Evolutionary conservation across 2,797 vertebrate species (phyloP), one percentile per base, ranked within the genome.

Genomic region (Aplochiton taeniatus): DNA sequence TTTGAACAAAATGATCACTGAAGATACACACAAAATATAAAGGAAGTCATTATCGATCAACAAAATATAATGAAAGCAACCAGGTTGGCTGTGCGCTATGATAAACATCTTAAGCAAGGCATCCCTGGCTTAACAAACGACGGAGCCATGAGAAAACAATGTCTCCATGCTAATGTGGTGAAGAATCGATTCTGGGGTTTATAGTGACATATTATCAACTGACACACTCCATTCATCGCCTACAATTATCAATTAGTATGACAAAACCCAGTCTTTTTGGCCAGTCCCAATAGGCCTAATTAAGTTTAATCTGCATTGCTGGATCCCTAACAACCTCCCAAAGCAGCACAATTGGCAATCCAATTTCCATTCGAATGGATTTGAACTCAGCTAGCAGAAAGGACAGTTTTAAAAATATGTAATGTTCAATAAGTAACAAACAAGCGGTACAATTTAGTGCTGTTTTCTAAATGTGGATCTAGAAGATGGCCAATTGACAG

Each of bases 211-310:
- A 64, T 85, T 79, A 78, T 85, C 63, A 68, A 53, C 70, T 68
- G 64, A 74, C 80, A 78, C 12, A 65, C 77, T 73, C 66, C 63
- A 65, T 67, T 75, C 80, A 73, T 58, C 68, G 78, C 68, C 70
- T 74, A 71, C 80, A 45, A 80, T 87, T 81, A 83, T 77, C 78
- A 85, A 86, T 85, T 86, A 85, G 78, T 69, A 18, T 74, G 80
- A 84, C 70, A 78, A 62, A 62, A 51, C 63, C 75, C 74, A 83
- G 42, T 75, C 79, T 82, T 83, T 80, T 61, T 69, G 61, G 44
- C 57, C 65, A 56, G 68, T 70, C 71, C 69, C 61, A 49, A 61
- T 52, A 46, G 67, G 43, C 62, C 64, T 74, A 64, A 72, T 57
- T 57, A 57, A 42, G 10, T 42, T n/a, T 57, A 14, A 57, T 57